Conservation (phyloP, 2,113 vertebrate genomes). For the Stictonetta naevosa region DNA sequence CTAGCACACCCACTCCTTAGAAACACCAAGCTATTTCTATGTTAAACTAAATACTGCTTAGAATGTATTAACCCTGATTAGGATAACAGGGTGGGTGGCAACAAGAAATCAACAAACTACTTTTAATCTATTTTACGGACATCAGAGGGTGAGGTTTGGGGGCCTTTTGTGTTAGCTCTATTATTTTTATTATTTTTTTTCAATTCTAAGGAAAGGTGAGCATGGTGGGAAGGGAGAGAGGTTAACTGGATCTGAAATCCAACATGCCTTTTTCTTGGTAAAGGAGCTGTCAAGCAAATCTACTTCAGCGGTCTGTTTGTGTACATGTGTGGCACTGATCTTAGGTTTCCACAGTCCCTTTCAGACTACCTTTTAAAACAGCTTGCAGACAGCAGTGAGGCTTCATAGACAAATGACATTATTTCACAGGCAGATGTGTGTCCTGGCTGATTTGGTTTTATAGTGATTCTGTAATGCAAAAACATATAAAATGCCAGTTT, state of each 20-base stretch:
- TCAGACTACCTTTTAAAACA: not conserved
- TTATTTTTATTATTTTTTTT: not conserved
- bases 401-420: not conserved
- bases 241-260: not conserved
- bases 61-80: not conserved
- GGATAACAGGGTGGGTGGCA: not conserved
- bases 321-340: not conserved
- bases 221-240: not conserved
- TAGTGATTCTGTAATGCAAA: not conserved
- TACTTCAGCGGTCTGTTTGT: not conserved
- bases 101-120: not conserved
- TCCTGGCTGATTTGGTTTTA: not conserved
- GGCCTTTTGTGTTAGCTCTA: not conserved
- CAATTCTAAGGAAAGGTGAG: not conserved
- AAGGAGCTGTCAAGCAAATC: not conserved
- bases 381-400: not conserved
- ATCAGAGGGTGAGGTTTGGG: rapidly evolving
- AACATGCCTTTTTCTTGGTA: not conserved
- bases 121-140: not conserved
- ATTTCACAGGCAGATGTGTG: not conserved
- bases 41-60: not conserved
- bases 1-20: not conserved
- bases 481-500: not conserved
- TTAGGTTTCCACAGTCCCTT: not conserved
- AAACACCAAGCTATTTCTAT: not conserved